Conservation (phyloP, 2,888 invertebrate genomes). For the Tinea semifulvella region DNA sequence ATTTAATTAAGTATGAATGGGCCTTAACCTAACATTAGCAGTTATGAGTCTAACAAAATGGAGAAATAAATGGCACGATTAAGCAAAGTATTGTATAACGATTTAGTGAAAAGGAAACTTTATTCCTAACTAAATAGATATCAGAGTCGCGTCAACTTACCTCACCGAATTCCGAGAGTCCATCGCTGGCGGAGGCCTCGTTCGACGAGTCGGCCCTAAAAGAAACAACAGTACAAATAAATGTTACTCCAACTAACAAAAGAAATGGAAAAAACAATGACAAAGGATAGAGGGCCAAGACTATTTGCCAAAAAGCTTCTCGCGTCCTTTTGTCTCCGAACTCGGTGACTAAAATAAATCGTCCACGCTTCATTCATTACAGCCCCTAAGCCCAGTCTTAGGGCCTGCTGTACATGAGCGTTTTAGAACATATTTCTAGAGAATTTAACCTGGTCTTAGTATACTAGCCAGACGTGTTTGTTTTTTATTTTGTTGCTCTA, state of each 20-base stretch:
- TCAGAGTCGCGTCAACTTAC: slow-evolving; percentile 31
- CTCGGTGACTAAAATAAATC: not conserved
- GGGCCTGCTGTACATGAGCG: no score
- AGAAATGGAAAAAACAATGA: slow-evolving; percentile 17
- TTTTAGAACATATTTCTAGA: no score
- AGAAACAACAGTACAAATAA: slow-evolving; percentile 39
- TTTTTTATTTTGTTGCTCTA: no score
- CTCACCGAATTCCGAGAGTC: slow-evolving; percentile 62
- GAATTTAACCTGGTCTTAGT: no score
- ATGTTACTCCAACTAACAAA: slow-evolving; percentile 32
- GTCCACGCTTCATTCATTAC: no score
- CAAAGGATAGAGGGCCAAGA: slow-evolving; percentile 1
- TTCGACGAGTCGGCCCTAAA: slow-evolving; percentile 63
- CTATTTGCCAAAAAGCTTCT: not conserved
- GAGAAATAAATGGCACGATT: slow-evolving; percentile 2
- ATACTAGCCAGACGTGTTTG: no score
- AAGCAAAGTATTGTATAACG: not conserved
- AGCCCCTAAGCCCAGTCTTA: no score
- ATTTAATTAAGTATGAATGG: no score
- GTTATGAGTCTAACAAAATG: not conserved
- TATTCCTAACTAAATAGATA: not conserved
- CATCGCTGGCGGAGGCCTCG: slow-evolving; percentile 52
- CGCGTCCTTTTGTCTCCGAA: not conserved
- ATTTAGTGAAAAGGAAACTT: not conserved
- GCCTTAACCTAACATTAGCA: no score